Evolutionary conservation across 2,113 vertebrate genomes (phyloP), one percentile per base, ranked within the genome.

Genomic region (Prunella himalayana): DNA sequence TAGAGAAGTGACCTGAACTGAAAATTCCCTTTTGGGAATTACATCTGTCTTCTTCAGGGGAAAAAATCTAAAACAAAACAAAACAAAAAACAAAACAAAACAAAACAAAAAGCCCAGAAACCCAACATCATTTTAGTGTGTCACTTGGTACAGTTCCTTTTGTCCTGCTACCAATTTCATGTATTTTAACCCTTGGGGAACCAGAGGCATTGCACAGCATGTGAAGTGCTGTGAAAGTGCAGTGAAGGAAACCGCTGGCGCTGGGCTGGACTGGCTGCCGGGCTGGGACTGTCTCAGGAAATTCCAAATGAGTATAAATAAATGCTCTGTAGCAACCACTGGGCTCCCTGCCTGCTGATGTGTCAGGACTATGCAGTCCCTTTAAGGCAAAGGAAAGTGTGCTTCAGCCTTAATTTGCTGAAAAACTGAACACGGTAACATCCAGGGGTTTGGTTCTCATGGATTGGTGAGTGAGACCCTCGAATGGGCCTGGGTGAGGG

Each of bases 291-390:
- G 96, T 96, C 97, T 98, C 99, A 99, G 99, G 99, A 99, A 99
- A 99, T 99, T 98, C 99, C 99, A 98, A 97, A 95, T 96, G 97
- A 96, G 96, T 98, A 98, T 98, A 98, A 98, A 98, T 98, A 98
- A 98, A 97, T 97, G 86, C 92, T 96, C 94, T 72, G 84, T 95
- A 97, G 91, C 96, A 94, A 94, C 94, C 95, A 94, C 95, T 87
- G 97, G 97, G 98, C 98, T 93, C 68, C 42, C 66, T 95, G 98
- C 98, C 98, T 98, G 97, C 94, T 94, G 90, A 89, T 96, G 96
- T 96, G 97, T 98, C 97, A 93, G 94, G 90, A 92, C 87, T 82
- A 59, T 78, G 53, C 91, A 94, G 85, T 95, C 92, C 95, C 93
- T 97, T 95, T 97, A 96, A 95, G 91, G 95, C 95, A 41, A 70